Base-by-base conservation (phyloP, 2,113 vertebrate species). In the Cervus canadensis region DNA sequence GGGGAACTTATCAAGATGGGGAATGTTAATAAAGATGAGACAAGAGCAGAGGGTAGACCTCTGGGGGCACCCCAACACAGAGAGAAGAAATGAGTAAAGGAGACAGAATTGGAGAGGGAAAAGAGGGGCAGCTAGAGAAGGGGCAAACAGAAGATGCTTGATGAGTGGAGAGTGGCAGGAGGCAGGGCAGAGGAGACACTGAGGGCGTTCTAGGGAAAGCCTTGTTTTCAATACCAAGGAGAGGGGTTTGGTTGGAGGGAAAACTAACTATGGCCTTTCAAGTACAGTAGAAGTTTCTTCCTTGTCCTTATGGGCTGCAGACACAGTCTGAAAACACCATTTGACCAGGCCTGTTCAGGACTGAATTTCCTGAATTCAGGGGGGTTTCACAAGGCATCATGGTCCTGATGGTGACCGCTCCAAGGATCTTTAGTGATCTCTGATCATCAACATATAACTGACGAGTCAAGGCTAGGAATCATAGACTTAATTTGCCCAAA, bases 111-210 rank as follows among this genome's bases (percentile, higher is more conserved):
- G n/a, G 59, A 33, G 54, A 43, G 1, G 15, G 1, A n/a, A 43
- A 23, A 50, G 36, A 19, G 5, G 36, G 28, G 33, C 2, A 10
- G 2, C 26, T 15, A 4, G 48, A 21, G 48, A 21, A 11, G 4
- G 87, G 57, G 13, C 2, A 17, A 15, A 21, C 1, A 14, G 30
- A 11, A n/a, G 6, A 3, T 15, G n/a, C 4, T 45, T 0, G 3
- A 12, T 11, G 16, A 50, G n/a, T 45, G 2, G 36, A 13, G 2
- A 21, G 57, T 19, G 56, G n/a, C 7, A 30, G 71, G n/a, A 59
- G 33, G 40, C 12, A 3, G 36, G 3, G 13, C 43, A 13, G 4
- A 19, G 4, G 45, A 62, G 6, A 79, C 25, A 50, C 0, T 2
- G 10, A 54, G n/a, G 52, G 16, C 43, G 3, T 4, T 10, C 3